Evolutionary conservation across 2,113 vertebrate genomes (phyloP).

Genomic region (Sceloporus tristichus): DNA sequence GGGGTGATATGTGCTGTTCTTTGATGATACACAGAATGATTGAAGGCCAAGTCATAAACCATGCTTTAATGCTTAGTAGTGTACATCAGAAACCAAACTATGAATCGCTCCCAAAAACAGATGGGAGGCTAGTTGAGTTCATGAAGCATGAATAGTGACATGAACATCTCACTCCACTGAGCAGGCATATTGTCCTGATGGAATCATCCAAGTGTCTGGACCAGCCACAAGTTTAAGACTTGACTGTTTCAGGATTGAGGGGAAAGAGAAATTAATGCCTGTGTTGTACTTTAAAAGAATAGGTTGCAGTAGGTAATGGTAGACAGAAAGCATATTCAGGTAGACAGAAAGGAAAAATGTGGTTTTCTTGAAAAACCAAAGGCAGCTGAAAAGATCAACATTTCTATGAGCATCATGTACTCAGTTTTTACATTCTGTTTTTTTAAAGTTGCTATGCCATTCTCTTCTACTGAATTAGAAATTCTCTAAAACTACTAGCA

Average conservation of each 20-base stretch:
- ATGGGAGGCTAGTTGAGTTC: slow-evolving; percentile 37
- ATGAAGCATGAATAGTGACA: slow-evolving; percentile 26
- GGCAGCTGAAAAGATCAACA: slow-evolving; percentile 46
- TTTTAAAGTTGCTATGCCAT: slow-evolving; percentile 35
- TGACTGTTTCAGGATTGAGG: not conserved
- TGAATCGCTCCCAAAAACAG: slow-evolving; percentile 36
- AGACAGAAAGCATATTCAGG: slow-evolving; percentile 10
- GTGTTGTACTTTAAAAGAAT: slow-evolving; percentile 34
- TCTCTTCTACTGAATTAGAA: slow-evolving; percentile 41
- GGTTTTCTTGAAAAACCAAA: slow-evolving; percentile 49
- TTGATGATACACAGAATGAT: not conserved
- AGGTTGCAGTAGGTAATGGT: slow-evolving; percentile 40
- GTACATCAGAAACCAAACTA: not conserved
- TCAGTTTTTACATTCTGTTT: slow-evolving; percentile 27
- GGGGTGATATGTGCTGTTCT: slow-evolving; percentile 26
- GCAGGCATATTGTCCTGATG: slow-evolving; percentile 22
- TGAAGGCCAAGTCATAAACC: slow-evolving; percentile 21
- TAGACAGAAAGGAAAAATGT: slow-evolving; percentile 37
- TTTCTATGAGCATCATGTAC: slow-evolving; percentile 36
- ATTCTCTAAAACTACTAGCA: not conserved
- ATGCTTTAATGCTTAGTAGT: not conserved
- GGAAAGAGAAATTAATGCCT: slow-evolving; percentile 40
- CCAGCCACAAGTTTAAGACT: slow-evolving; percentile 26
- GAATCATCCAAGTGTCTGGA: slow-evolving; percentile 50
- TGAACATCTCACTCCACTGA: not conserved